Conservation (phyloP, 2,113 vertebrate species). For the Malaclemys terrapin region DNA sequence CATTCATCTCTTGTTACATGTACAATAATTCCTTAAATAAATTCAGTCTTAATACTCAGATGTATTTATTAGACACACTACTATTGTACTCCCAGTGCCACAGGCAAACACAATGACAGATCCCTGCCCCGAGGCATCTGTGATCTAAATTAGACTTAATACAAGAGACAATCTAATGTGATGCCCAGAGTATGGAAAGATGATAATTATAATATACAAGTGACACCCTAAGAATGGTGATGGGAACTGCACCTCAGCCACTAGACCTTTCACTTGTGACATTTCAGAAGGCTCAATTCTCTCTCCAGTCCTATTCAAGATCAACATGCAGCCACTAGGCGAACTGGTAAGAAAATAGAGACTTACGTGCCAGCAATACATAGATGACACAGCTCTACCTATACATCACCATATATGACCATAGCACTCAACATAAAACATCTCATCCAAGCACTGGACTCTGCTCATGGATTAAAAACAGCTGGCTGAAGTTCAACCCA, state of each 20-base stretch:
- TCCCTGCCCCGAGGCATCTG: neutral
- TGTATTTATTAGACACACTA: conserved; percentile 51
- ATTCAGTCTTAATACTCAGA: conserved; percentile 42
- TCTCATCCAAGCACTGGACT: too few relatives aligned
- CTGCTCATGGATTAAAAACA: fast-evolving
- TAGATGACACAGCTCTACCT: neutral
- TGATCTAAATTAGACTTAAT: conserved; percentile 24
- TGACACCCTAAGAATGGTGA: neutral
- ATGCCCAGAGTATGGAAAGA: neutral
- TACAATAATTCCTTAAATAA: conserved; percentile 62
- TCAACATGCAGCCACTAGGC: neutral
- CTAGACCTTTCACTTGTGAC: neutral
- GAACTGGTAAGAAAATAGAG: fast-evolving
- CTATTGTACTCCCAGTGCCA: neutral
- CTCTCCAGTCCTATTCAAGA: neutral
- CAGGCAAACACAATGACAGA: conserved; percentile 48
- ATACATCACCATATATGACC: neutral
- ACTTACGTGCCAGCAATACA: fast-evolving
- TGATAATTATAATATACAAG: neutral
- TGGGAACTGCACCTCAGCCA: neutral
- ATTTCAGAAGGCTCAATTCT: neutral
- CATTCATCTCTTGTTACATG: neutral
- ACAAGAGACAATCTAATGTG: conserved; percentile 6
- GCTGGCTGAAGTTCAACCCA: neutral
- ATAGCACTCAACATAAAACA: neutral